These are phyloP conservation scores for Platyrinchus mystaceus DNA, from an alignment of 2,797 vertebrate species.

Conservation along the genomic window DNA sequence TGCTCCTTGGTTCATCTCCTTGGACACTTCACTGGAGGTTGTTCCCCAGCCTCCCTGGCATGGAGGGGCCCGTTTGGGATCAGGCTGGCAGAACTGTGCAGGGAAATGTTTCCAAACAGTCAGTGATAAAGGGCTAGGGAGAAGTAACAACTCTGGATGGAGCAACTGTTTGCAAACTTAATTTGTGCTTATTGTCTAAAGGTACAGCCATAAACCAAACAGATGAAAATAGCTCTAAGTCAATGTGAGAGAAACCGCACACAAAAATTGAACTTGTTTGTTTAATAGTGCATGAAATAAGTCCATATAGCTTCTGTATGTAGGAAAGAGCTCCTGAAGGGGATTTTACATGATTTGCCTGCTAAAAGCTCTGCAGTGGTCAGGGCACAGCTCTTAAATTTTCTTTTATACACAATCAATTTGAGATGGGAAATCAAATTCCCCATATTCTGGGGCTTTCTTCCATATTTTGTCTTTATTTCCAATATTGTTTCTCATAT, in stretches of 20 bases:
- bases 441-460: not conserved
- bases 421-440: not conserved
- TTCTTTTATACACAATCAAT: not conserved
- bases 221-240: not conserved
- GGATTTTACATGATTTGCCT: not conserved
- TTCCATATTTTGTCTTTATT: not conserved
- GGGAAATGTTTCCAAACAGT: not conserved
- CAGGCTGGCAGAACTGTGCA: not conserved
- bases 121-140: not conserved
- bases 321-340: not conserved
- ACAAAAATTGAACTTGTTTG: not conserved
- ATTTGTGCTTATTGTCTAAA: not conserved
- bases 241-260: not conserved
- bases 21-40: not conserved
- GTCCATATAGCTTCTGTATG: not conserved
- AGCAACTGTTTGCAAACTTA: not conserved
- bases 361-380: not conserved
- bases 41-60: not conserved
- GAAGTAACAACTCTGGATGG: not conserved
- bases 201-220: not conserved
- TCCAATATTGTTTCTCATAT: not conserved
- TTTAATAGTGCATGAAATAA: not conserved
- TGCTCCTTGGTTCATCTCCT: not conserved
- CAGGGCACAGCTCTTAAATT: not conserved
- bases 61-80: accelerated